phyloP scores from a whole-genome alignment of 1,140 invertebrate species.

The Penaeus chinensis region DNA sequence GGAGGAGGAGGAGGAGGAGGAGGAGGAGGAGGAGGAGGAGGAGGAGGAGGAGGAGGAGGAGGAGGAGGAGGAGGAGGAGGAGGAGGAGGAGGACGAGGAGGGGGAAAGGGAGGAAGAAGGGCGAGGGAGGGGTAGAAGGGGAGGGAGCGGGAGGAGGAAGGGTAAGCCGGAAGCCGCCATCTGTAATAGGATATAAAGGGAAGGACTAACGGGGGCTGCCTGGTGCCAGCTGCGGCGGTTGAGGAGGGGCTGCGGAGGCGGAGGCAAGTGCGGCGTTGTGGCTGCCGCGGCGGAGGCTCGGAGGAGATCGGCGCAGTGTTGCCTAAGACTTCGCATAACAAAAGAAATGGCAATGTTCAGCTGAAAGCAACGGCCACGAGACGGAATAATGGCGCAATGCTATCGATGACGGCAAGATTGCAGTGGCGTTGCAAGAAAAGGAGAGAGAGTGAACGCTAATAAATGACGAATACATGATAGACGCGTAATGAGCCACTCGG shows the following conservation, averaged over 20 bases:
- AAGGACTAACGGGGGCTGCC: not conserved
- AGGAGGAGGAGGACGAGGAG: not conserved
- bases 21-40: not conserved
- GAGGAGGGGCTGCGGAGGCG: not conserved
- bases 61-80: not conserved
- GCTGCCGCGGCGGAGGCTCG: too few relatives aligned
- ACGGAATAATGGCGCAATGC: too few relatives aligned
- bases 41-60: not conserved
- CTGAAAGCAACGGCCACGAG: too few relatives aligned
- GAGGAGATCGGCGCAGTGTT: too few relatives aligned
- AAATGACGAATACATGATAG: too few relatives aligned
- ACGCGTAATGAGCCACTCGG: too few relatives aligned
- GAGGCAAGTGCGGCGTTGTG: too few relatives aligned
- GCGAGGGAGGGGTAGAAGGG: not conserved
- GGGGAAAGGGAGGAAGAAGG: not conserved
- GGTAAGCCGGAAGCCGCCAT: conserved; percentile 12
- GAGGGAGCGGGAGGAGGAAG: not conserved
- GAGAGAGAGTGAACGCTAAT: too few relatives aligned
- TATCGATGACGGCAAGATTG: too few relatives aligned
- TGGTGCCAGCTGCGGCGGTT: not conserved
- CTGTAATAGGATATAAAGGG: not conserved
- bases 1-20: not conserved
- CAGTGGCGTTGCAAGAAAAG: too few relatives aligned
- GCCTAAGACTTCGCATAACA: too few relatives aligned
- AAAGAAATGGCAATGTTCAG: too few relatives aligned